Percentiles rank a stretch among this genome's conserved stretches.
Evolutionary conservation across 2,797 vertebrate species (phyloP).

Genomic region (Myotis findleyi): DNA sequence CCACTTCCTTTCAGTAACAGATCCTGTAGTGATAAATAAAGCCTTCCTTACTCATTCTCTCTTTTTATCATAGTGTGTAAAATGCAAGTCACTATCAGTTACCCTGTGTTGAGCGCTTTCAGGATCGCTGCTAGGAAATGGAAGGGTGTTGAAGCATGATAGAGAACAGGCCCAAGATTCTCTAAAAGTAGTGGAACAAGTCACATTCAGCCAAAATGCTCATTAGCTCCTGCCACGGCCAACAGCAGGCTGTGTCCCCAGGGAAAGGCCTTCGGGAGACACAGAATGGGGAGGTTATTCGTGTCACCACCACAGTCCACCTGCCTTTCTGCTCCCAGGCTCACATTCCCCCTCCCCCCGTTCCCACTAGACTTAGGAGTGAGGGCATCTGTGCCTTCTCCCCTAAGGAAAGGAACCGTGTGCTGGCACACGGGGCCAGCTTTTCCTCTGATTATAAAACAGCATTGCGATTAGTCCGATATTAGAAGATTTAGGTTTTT

Average conservation of each 20-base stretch:
- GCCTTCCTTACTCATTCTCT: background rate
- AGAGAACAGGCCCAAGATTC: background rate
- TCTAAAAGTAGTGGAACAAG: background rate
- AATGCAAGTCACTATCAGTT: background rate
- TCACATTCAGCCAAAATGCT: background rate
- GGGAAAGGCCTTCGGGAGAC: background rate
- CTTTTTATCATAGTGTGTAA: slow-evolving; percentile 15
- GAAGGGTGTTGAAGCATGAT: background rate
- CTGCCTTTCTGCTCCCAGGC: background rate
- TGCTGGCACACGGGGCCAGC: background rate
- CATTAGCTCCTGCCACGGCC: background rate
- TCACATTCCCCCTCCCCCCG: background rate
- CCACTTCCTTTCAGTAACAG: slow-evolving; percentile 23
- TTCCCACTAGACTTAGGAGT: background rate
- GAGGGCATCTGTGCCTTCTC: background rate
- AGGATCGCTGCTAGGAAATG: background rate
- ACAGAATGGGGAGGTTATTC: background rate
- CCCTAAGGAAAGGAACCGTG: background rate
- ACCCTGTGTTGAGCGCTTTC: background rate
- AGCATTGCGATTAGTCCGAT: background rate
- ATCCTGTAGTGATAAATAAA: background rate
- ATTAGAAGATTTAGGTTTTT: slow-evolving; percentile 3
- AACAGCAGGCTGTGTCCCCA: background rate
- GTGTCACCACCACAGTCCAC: background rate
- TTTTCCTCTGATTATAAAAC: background rate